phyloP scores from a whole-genome alignment of 2,797 vertebrate species.

The Notolepis coatsorum region DNA sequence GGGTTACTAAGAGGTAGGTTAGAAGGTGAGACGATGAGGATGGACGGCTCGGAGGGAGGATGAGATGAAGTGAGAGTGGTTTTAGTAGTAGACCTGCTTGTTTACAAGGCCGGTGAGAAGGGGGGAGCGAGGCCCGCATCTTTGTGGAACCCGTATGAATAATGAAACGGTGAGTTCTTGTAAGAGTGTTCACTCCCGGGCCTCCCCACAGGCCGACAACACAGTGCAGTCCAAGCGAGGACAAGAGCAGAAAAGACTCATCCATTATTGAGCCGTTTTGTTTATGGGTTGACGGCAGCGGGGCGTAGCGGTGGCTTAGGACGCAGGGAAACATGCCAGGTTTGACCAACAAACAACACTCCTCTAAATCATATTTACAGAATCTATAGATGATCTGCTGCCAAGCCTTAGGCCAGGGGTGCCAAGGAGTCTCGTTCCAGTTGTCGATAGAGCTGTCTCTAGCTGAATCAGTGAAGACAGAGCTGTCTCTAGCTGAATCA shows the following conservation, averaged over 20 bases:
- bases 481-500: slow-evolving; percentile 4
- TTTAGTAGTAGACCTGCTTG: slow-evolving; percentile 23
- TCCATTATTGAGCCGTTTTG: slow-evolving; percentile 74
- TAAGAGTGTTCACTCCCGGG: slow-evolving; percentile 56
- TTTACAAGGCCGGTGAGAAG: slow-evolving; percentile 57
- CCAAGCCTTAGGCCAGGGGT: slow-evolving; percentile 15
- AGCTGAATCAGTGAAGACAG: neutral
- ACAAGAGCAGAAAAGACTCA: slow-evolving; percentile 59
- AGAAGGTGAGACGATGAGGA: neutral
- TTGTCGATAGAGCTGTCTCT: neutral
- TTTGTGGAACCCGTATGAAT: slow-evolving; percentile 70
- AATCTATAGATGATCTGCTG: slow-evolving; percentile 19
- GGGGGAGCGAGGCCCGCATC: slow-evolving; percentile 43
- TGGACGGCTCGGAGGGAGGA: slow-evolving; percentile 25
- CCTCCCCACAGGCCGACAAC: slow-evolving; percentile 58
- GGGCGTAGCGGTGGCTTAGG: slow-evolving; percentile 4
- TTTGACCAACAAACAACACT: slow-evolving; percentile 42
- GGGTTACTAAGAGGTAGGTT: slow-evolving; percentile 11
- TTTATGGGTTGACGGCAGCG: slow-evolving; percentile 48
- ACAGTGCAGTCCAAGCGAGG: slow-evolving; percentile 39
- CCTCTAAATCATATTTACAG: slow-evolving; percentile 8
- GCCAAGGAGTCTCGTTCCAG: neutral
- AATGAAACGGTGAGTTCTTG: slow-evolving; percentile 71
- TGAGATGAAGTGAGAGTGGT: slow-evolving; percentile 9
- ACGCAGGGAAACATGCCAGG: slow-evolving; percentile 30